Conservation (phyloP, 2,797 vertebrate species). For the Onychomys arenicola region DNA sequence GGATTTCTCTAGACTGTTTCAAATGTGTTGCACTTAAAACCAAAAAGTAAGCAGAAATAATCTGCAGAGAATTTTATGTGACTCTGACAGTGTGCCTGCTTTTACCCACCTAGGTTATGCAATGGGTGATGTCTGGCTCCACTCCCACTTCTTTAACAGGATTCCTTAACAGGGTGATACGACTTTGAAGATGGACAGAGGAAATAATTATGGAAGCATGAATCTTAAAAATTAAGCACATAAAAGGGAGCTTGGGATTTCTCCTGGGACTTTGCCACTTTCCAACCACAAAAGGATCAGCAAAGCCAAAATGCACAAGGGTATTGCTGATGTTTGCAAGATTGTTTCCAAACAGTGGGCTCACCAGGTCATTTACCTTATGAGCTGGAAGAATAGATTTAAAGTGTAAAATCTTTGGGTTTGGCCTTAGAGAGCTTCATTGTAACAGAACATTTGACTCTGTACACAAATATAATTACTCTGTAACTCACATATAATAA, state of each 20-base stretch:
- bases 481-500: conserved; percentile 30
- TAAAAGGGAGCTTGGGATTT: background rate
- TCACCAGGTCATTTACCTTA: background rate
- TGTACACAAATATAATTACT: conserved; percentile 1
- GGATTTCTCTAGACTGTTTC: background rate
- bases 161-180: background rate
- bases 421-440: conserved; percentile 1
- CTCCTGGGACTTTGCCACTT: conserved; percentile 14
- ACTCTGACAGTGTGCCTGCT: accelerated
- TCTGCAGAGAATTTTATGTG: background rate
- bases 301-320: background rate
- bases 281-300: background rate
- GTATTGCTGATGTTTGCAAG: background rate
- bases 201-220: background rate
- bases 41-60: background rate
- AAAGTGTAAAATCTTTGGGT: background rate
- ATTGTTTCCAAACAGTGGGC: background rate
- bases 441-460: background rate
- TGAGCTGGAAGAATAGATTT: background rate
- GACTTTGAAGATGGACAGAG: background rate
- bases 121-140: background rate
- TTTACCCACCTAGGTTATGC: background rate
- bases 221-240: background rate
- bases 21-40: background rate
- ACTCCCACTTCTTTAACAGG: background rate